Evolutionary conservation across 2,113 vertebrate genomes (phyloP), one percentile per base, ranked within the genome.

Genomic region (Malurus cyaneus): DNA sequence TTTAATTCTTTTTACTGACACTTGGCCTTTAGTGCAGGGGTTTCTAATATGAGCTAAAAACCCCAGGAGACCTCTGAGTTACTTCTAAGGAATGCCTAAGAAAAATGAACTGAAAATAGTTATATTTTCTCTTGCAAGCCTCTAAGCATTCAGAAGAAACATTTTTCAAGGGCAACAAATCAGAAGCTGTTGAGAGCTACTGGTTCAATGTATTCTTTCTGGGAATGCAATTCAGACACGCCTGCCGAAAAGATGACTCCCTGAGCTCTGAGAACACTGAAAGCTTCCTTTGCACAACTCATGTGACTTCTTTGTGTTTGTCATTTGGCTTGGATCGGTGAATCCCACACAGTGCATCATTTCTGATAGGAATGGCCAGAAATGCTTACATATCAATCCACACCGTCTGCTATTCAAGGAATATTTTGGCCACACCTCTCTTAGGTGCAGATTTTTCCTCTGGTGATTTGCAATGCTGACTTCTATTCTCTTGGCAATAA

Each of bases 251-350:
- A 92, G 85, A 95, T 76, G 86, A 92, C 57, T 69, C 70, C 74
- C 91, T 52, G 52, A 95, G 89, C 89, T 86, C 82, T 23, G 85
- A 92, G 76, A 92, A 57, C 56, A 74, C 80, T 46, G 65, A 94
- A 79, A 96, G 69, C 92, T 93, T 96, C 95, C 90, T 90, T 90
- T 92, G 69, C 90, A 86, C 57, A 90, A 96, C 92, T 90, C 93
- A 54, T 92, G 79, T 84, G 92, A 92, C 78, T 93, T 96, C 93
- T 94, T 96, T 93, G 86, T 91, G 87, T 86, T 96, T 94, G 90
- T 92, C 88, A 88, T 91, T 94, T 94, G 92, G 72, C 88, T 95
- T 95, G 94, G 72, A 93, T 93, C 90, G 94, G 69, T 86, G 92
- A 95, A 86, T 81, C 61, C 65, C 86, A 81, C 94, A 92, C 83